phyloP scores from a whole-genome alignment of 2,888 invertebrate genomes.

The Dolichopus griseipennis region DNA sequence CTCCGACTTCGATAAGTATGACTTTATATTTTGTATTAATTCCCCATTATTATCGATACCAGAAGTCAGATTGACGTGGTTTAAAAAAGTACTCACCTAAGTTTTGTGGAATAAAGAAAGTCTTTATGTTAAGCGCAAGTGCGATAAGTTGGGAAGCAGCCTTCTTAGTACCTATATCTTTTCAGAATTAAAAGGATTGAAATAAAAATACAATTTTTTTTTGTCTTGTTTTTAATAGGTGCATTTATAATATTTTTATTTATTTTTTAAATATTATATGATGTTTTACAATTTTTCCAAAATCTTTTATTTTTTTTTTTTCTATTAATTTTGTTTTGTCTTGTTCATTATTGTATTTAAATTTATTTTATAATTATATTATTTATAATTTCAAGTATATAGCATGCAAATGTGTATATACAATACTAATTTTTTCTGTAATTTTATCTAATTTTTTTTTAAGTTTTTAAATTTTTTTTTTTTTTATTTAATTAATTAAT shows the following conservation, averaged over 20 bases:
- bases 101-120: no score
- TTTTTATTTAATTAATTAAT: no score
- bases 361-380: constrained; percentile 1
- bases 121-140: no score
- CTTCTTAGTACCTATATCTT: no score
- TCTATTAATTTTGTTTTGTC: not conserved
- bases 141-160: no score
- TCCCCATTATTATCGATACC: no score
- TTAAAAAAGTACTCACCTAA: no score
- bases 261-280: constrained; percentile 5
- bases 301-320: not conserved
- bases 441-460: not conserved
- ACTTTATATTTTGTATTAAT: no score
- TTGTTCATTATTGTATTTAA: no score
- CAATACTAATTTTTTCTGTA: not conserved
- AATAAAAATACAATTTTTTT: not conserved
- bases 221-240: constrained; percentile 4
- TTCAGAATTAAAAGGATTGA: not conserved
- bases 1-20: no score
- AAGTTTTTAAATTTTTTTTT: not conserved
- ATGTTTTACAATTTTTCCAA: not conserved
- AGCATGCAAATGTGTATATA: constrained; percentile 4
- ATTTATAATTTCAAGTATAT: constrained; percentile 3
- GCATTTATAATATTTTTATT: constrained; percentile 6
- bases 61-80: no score